Base-by-base conservation (phyloP, 92 coral and sea anemone genomes). In the Zoanthus gigantus region DNA sequence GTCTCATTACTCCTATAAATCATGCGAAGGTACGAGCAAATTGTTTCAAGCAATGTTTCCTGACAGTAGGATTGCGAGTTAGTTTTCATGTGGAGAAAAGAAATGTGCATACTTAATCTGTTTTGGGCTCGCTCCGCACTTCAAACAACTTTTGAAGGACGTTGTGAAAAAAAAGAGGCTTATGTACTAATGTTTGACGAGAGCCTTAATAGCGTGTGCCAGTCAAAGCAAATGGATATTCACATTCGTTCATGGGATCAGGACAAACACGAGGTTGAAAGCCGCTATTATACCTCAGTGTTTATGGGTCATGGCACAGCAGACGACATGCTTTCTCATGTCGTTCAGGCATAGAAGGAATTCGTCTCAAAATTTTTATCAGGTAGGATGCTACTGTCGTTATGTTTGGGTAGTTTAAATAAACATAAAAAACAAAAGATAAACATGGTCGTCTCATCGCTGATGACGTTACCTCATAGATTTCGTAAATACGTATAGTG, bases 251-350 rank as follows among this genome's bases (percentile, higher is more conserved):
- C 83, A 48, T 92, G 85, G 92, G 76, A 89, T 72, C 77, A 84
- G 2, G 89, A 92, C 79, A 89, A 83, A 85, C 87, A 89, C 78
- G 31, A 88, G 9, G 92, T 92, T 84, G 88, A 56, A 85, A 75
- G 84, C 71, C 66, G 92, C 76, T 89, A 89, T 71, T 89, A 69
- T 89, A 88, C 74, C 78, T 72, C 92, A 67, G 79, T 69, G 69
- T 92, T 92, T 79, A 89, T 92, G 78, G 90, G 88, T 15, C 90
- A 89, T 79, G 92, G 89, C 17, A 89, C 92, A 84, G 94, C 94
- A 83, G 92, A 83, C 12, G 92, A 84, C 88, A 76, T 89, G 77
- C 92, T 84, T 76, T 86, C 89, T 86, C 84, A 86, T 65, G 76
- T 77, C 69, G 84, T 76, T 86, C 84, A 77, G 89, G 89, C 76